phyloP scores from a whole-genome alignment of 2,113 vertebrate species.

The Amphiprion percula region DNA sequence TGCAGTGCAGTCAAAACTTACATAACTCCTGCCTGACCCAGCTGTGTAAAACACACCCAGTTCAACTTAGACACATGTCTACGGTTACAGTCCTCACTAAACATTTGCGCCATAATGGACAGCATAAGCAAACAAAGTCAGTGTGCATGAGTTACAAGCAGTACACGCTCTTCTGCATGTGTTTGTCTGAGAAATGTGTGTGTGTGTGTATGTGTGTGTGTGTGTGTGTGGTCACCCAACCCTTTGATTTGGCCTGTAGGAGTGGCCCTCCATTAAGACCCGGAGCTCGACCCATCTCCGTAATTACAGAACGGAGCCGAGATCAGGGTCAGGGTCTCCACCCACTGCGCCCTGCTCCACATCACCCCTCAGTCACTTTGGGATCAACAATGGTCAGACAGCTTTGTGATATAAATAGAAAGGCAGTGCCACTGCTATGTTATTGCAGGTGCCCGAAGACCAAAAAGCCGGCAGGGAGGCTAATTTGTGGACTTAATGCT shows the following conservation, averaged over 20 bases:
- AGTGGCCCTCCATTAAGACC: conserved; percentile 71
- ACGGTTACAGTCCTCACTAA: conserved; percentile 47
- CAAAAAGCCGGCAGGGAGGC: conserved; percentile 27
- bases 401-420: conserved; percentile 63
- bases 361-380: conserved; percentile 32
- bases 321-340: conserved; percentile 71
- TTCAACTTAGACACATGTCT: conserved; percentile 36
- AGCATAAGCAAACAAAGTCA: conserved; percentile 47
- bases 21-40: conserved; percentile 23
- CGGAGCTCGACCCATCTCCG: conserved; percentile 29
- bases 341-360: conserved; percentile 62
- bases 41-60: conserved; percentile 60
- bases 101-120: conserved; percentile 47
- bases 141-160: conserved; percentile 21
- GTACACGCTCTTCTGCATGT: conserved; percentile 34
- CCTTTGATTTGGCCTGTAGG: conserved; percentile 76
- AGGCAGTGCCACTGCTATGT: conserved; percentile 45
- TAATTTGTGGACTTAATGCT: conserved; percentile 50
- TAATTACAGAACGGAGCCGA: conserved; percentile 77
- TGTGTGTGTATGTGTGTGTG: conserved; percentile 20
- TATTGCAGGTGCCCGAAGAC: conserved; percentile 71
- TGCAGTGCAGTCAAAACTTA: conserved; percentile 4
- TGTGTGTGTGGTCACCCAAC: conserved; percentile 64
- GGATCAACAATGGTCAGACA: conserved; percentile 58
- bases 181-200: conserved; percentile 35